Evolutionary conservation across 2,113 vertebrate species (phyloP).

Genomic region (Microcebus griseorufus): DNA sequence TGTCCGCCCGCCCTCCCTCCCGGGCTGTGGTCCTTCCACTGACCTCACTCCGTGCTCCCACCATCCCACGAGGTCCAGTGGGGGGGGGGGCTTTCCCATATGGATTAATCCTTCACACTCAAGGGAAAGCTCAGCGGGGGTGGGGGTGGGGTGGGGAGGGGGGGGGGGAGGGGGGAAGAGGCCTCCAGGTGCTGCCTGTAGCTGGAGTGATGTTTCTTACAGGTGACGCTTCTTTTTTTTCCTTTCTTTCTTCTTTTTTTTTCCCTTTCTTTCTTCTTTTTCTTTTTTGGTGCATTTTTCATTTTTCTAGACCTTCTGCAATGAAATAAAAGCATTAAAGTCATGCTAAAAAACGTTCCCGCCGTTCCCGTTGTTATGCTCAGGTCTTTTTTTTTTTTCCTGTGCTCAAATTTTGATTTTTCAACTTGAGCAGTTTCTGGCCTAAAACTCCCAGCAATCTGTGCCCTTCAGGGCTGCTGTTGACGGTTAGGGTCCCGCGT

Average conservation of each 20-base stretch:
- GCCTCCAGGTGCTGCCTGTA: neutral
- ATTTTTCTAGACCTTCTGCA: neutral
- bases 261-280: neutral
- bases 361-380: neutral
- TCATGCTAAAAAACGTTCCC: neutral
- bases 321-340: neutral
- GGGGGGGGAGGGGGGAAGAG: too few species aligned
- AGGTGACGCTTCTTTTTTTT: neutral
- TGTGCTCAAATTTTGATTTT: neutral
- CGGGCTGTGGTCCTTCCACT: accelerated
- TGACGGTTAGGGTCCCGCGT: neutral
- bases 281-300: neutral
- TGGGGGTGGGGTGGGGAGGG: too few species aligned
- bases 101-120: neutral
- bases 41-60: neutral
- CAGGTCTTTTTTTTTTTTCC: neutral
- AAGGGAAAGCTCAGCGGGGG: neutral
- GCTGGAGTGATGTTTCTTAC: neutral
- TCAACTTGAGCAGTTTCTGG: neutral
- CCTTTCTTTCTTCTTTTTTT: neutral
- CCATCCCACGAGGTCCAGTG: neutral
- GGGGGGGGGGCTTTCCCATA: neutral
- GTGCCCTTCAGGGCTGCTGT: too few species aligned
- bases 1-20: neutral
- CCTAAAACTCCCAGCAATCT: too few species aligned